Evolutionary conservation across 2,113 vertebrate species (phyloP), one percentile per base, ranked within the genome.

Genomic region (Crotalus viridis): DNA sequence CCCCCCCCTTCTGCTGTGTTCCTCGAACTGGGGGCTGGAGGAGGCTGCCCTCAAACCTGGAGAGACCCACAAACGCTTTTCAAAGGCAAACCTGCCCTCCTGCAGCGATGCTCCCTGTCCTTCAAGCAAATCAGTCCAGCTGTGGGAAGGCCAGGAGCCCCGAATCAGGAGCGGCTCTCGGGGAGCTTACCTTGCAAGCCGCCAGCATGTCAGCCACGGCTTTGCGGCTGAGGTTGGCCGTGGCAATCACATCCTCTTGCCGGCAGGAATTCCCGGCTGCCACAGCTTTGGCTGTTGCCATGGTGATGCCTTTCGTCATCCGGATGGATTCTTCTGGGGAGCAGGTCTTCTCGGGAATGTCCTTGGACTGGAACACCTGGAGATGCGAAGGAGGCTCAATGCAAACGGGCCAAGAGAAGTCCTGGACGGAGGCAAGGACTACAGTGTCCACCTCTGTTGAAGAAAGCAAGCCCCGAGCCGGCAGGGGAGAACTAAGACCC

Each of bases 291-390:
- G 99, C 98, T 1, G 99, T 99, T 94, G 99, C 99, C 95, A 98
- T 97, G 95, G 99, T 99, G 98, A 99, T 99, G 94, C 99, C 99
- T 98, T 99, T 99, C 54, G 99, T 99, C 98, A 99, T 99, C 89
- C 99, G 98, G 93, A 99, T 99, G 28, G 99, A 99, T 96, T 99
- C 99, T 94, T 99, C 99, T 13, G 99, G 99, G 90, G 98, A 98
- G 87, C 99, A 98, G 69, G 97, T 97, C 98, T 98, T 99, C 88
- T 99, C 99, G 88, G 99, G 99, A 95, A 98, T 69, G 87, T 99
- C 98, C 59, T 98, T 99, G 9, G 98, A 98, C 96, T 99, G 99
- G 95, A 99, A 99, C 90, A 99, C 98, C 99, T 99, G 95, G 22
- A 95, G 59, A 92, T 91, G 55, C 89, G 95, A 92, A 55, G 55